Evolutionary conservation across 2,888 invertebrate species (phyloP).

Genomic region (Lobophora halterata): DNA sequence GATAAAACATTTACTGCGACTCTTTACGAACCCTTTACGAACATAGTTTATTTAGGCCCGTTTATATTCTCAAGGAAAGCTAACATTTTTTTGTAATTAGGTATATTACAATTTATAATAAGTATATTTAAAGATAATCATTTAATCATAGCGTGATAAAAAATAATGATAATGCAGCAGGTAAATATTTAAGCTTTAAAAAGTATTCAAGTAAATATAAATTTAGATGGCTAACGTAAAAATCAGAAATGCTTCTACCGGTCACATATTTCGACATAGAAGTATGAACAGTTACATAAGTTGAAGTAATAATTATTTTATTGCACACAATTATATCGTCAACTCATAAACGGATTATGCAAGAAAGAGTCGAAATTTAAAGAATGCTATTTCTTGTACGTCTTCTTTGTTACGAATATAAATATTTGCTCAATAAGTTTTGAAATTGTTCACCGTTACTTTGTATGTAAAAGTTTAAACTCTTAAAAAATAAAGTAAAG

Average conservation of each 20-base stretch:
- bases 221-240: background rate
- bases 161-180: too few species aligned
- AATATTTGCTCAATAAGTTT: constrained; percentile 2
- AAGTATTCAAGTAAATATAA: too few species aligned
- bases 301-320: constrained; percentile 31
- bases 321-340: constrained; percentile 30
- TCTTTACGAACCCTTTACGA: too few species aligned
- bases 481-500: constrained; percentile 11
- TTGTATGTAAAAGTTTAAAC: background rate
- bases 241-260: constrained; percentile 4
- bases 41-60: too few species aligned
- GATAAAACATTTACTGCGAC: background rate
- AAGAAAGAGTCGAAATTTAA: constrained; percentile 27
- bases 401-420: constrained; percentile 27
- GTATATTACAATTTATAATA: too few species aligned
- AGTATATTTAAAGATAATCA: too few species aligned
- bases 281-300: constrained; percentile 27
- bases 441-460: background rate
- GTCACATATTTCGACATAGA: constrained; percentile 27
- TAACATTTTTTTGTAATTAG: too few species aligned
- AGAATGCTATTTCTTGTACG: constrained; percentile 22
- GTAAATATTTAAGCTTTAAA: too few species aligned
- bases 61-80: too few species aligned
- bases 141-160: too few species aligned
- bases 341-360: constrained; percentile 33